Conservation (phyloP, 2,797 vertebrate genomes). For the Sparus aurata region DNA sequence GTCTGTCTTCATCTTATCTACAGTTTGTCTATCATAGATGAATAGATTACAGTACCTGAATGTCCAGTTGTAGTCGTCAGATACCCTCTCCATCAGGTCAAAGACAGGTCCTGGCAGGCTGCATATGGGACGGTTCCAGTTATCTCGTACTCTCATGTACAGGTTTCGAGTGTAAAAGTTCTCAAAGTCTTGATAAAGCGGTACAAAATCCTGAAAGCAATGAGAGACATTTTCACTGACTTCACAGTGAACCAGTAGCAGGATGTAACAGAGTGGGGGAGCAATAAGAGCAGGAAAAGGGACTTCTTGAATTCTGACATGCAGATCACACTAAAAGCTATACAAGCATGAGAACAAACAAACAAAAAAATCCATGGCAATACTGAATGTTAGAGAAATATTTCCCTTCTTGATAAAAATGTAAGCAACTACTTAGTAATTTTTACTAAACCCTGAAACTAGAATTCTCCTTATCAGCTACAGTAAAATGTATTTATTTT, state of each 20-base stretch:
- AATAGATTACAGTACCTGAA: slow-evolving; percentile 87
- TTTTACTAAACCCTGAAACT: not conserved
- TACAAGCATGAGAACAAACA: slow-evolving; percentile 2
- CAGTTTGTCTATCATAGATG: slow-evolving; percentile 2
- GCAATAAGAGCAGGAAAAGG: not conserved
- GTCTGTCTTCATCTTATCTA: not conserved
- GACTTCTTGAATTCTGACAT: not conserved
- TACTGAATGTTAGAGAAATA: not conserved
- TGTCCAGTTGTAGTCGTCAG: slow-evolving; percentile 97
- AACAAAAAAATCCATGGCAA: slow-evolving; percentile 4
- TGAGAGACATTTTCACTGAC: slow-evolving; percentile 5
- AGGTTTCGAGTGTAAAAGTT: slow-evolving; percentile 96
- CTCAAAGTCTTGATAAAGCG: slow-evolving; percentile 98
- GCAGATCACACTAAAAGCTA: slow-evolving; percentile 1
- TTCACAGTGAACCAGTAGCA: not conserved
- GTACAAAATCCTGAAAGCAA: slow-evolving; percentile 90
- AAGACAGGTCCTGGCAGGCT: slow-evolving; percentile 92
- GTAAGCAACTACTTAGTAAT: not conserved
- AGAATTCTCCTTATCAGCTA: not conserved
- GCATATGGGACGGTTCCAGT: slow-evolving; percentile 95
- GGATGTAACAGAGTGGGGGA: not conserved
- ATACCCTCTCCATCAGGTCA: slow-evolving; percentile 92
- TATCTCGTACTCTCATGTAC: slow-evolving; percentile 96
- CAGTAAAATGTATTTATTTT: not conserved
- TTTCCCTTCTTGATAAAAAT: not conserved